These are phyloP conservation scores for Manacus vitellinus DNA, from an alignment of 2,113 vertebrate species.

Conservation along the genomic window DNA sequence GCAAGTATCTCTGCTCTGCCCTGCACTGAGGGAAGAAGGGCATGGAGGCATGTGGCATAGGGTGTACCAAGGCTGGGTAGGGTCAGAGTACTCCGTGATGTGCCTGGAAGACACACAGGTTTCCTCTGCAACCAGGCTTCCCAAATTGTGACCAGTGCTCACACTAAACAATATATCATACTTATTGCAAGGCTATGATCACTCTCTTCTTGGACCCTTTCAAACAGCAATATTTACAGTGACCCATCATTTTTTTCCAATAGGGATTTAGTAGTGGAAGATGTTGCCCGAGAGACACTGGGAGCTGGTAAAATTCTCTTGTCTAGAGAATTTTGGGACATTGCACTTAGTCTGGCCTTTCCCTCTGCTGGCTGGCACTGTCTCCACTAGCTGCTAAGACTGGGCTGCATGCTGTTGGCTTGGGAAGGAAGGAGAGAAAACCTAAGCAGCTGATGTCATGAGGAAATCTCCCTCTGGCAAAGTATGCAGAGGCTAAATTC, in stretches of 20 bases:
- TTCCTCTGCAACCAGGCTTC: not conserved
- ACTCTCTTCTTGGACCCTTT: not conserved
- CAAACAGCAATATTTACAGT: not conserved
- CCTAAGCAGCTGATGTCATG: not conserved
- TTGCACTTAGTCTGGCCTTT: not conserved
- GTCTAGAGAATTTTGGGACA: not conserved
- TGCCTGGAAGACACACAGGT: not conserved
- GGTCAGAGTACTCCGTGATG: not conserved
- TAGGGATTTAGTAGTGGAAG: not conserved
- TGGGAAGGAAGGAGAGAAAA: not conserved
- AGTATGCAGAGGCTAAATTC: rapidly evolving
- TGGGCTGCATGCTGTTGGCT: not conserved
- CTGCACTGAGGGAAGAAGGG: not conserved
- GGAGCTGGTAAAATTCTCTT: not conserved
- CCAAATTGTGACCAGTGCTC: not conserved
- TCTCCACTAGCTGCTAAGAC: not conserved
- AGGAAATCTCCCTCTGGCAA: not conserved
- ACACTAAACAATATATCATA: not conserved
- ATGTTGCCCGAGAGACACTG: not conserved
- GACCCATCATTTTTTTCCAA: not conserved
- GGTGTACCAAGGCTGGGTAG: not conserved
- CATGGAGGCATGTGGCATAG: rapidly evolving
- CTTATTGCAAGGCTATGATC: not conserved
- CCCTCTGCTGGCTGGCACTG: not conserved
- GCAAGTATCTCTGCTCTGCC: not conserved